These are phyloP conservation scores for Panthera tigris DNA, from an alignment of 2,113 vertebrate species.

Conservation along the genomic window DNA sequence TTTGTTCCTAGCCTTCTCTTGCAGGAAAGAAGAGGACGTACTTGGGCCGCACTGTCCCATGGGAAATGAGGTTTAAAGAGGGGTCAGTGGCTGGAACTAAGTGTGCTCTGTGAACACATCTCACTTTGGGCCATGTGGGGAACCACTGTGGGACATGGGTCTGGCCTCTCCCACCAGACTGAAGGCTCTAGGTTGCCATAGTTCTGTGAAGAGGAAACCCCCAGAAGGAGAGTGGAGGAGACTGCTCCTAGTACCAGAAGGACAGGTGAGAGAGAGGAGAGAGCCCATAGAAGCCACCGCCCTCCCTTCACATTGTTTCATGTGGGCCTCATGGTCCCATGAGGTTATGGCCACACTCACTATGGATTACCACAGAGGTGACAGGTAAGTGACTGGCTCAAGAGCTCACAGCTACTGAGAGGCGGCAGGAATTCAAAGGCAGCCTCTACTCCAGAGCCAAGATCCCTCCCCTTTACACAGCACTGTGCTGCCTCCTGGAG, in stretches of 20 bases:
- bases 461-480: neutral
- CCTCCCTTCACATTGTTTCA: neutral
- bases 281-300: neutral
- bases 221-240: neutral
- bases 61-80: too few species aligned
- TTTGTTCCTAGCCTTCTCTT: neutral
- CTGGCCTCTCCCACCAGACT: neutral
- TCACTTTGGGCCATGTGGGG: neutral
- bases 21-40: neutral
- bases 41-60: neutral
- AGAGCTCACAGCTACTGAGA: neutral
- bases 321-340: neutral
- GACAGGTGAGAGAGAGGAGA: neutral
- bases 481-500: slow-evolving; percentile 53
- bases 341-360: neutral
- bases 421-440: neutral
- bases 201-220: neutral
- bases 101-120: neutral
- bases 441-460: neutral
- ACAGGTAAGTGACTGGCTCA: neutral
- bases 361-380: neutral
- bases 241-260: neutral
- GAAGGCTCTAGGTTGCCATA: neutral
- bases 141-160: accelerated
- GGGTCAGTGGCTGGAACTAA: neutral